Conservation (phyloP, 2,888 invertebrate species). For the Eumerus sabulonum region DNA sequence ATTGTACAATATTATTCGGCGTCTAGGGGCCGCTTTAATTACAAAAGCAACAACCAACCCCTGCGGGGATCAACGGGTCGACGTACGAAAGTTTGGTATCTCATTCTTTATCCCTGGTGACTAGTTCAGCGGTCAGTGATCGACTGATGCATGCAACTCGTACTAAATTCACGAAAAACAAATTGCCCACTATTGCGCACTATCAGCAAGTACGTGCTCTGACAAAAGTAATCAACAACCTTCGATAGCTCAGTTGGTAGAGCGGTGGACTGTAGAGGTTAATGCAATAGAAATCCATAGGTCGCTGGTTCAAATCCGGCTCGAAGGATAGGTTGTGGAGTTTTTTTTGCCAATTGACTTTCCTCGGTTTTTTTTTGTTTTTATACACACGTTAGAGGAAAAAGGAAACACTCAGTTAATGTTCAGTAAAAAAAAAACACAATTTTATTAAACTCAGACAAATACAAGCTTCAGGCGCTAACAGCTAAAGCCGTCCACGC, state of each 20-base stretch:
- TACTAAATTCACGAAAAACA: too few relatives aligned
- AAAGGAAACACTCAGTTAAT: constrained; percentile 1
- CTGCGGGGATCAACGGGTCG: too few relatives aligned
- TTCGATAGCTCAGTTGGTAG: constrained; percentile 74
- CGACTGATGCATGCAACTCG: too few relatives aligned
- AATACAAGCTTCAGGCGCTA: constrained; percentile 1
- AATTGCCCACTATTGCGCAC: too few relatives aligned
- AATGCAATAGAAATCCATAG: constrained; percentile 71
- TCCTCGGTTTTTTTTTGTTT: background rate
- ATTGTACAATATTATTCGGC: too few relatives aligned
- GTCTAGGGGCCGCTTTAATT: too few relatives aligned
- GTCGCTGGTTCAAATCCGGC: constrained; percentile 74
- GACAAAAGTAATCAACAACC: constrained; percentile 29
- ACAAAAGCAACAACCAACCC: too few relatives aligned
- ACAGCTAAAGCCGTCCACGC: constrained; percentile 81
- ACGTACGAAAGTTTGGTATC: too few relatives aligned
- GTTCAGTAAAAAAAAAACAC: constrained; percentile 22
- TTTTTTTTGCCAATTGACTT: constrained; percentile 37
- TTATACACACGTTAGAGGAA: background rate
- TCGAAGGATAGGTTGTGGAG: constrained; percentile 69
- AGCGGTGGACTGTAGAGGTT: constrained; percentile 72
- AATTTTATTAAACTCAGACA: background rate
- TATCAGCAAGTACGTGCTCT: background rate
- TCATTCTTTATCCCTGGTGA: too few relatives aligned
- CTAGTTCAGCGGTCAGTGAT: too few relatives aligned